phyloP scores from a whole-genome alignment of 2,888 invertebrate genomes.

The Andrena flavipes region DNA sequence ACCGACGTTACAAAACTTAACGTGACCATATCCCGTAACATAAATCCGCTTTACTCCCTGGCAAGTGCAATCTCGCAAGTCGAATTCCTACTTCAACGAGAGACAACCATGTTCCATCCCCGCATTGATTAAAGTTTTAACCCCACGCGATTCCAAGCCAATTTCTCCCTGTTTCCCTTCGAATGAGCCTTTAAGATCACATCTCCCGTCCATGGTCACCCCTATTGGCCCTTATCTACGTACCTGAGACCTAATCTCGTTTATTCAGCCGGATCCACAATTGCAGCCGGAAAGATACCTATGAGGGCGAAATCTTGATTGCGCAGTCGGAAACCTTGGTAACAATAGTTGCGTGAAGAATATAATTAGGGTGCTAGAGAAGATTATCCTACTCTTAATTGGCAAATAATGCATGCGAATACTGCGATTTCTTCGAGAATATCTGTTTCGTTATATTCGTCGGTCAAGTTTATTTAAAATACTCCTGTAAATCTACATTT shows the following conservation, averaged over 20 bases:
- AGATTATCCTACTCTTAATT: too few species aligned
- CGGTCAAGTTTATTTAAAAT: too few species aligned
- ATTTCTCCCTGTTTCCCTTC: constrained; percentile 65
- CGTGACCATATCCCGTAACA: constrained; percentile 56
- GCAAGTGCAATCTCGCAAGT: constrained; percentile 56
- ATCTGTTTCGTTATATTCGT: too few species aligned
- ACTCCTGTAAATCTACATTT: too few species aligned
- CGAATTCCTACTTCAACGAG: constrained; percentile 62
- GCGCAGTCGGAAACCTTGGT: too few species aligned
- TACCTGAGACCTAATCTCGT: constrained; percentile 56
- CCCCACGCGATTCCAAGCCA: constrained; percentile 60
- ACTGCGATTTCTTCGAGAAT: too few species aligned
- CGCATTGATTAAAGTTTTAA: constrained; percentile 70
- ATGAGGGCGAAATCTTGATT: background rate
- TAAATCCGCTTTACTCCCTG: constrained; percentile 55
- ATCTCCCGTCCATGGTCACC: constrained; percentile 48
- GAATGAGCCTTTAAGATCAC: constrained; percentile 63
- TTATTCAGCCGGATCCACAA: constrained; percentile 56
- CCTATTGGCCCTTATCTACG: constrained; percentile 59
- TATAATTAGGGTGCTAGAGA: too few species aligned
- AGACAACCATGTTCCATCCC: constrained; percentile 48
- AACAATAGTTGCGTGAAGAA: too few species aligned
- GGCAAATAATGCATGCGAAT: too few species aligned
- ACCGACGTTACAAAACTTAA: constrained; percentile 49
- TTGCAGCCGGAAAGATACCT: constrained; percentile 23